These are phyloP conservation scores for Cirrhinus mrigala DNA, from an alignment of 2,797 vertebrate genomes.

Conservation along the genomic window DNA sequence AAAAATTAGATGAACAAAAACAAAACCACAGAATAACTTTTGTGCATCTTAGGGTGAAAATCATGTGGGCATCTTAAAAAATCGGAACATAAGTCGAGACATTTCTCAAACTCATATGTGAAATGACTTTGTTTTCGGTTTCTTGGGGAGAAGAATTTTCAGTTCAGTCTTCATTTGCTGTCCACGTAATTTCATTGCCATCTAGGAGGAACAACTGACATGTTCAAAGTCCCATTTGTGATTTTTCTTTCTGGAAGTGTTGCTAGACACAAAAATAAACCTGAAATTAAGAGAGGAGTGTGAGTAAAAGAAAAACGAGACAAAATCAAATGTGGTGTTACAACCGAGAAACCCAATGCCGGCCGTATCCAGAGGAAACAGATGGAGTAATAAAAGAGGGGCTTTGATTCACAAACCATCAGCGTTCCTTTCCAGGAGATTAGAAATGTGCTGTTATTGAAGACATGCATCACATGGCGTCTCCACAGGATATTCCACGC, in stretches of 20 bases:
- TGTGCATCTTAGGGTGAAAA: neutral
- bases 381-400: conserved; percentile 63
- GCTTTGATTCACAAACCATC: conserved; percentile 68
- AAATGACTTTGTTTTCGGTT: neutral
- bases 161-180: conserved; percentile 26
- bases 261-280: conserved; percentile 8
- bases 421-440: conserved; percentile 62
- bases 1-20: neutral
- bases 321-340: conserved; percentile 60
- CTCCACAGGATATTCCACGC: conserved; percentile 66
- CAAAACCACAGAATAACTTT: neutral
- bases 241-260: neutral
- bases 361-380: conserved; percentile 38
- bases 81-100: neutral
- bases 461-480: conserved; percentile 76
- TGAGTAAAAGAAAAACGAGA: conserved; percentile 60
- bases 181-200: neutral
- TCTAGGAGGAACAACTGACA: conserved; percentile 14
- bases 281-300: conserved; percentile 30
- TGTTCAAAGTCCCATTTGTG: neutral
- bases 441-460: conserved; percentile 69
- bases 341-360: conserved; percentile 54
- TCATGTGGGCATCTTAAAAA: neutral
- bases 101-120: neutral
- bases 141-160: neutral